Evolutionary conservation across 2,113 vertebrate species (phyloP), one percentile per base, ranked within the genome.

Genomic region (Sprattus sprattus): DNA sequence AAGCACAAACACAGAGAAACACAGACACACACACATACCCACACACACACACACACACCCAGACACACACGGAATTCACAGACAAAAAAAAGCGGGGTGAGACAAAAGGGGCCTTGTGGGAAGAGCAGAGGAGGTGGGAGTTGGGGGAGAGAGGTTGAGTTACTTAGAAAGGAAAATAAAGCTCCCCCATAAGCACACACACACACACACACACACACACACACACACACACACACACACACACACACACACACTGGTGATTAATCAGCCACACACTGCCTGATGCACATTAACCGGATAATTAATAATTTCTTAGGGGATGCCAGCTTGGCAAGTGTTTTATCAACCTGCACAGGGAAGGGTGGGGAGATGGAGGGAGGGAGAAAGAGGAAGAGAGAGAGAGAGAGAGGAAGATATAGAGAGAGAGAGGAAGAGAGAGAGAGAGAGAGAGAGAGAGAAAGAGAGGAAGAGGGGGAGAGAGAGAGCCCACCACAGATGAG

Each of bases 221-320:
- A 75, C 67, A 75, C 67, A 75, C 67, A 75, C 71, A 75, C 71
- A 75, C 71, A 75, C 71, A 75, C 71, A 75, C 71, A 78, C 71
- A 78, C 71, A 78, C 71, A 78, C 71, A 78, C 94, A 93, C 92
- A 91, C 90, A 92, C 95, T 93, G 94, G 96, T 96, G 97, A 97
- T 98, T 98, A 99, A 99, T 98, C 97, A 97, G 96, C 92, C 95
- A 95, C 96, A 96, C 93, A 95, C 95, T 95, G 97, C 95, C 96
- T 96, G 95, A 96, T 96, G 96, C 96, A 96, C 97, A 98, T 99
- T 98, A 99, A 97, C 96, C 95, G 96, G 96, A 96, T 99, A 99
- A 99, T 99, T 98, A 98, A 98, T 99, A 97, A 97, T 97, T 98
- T 98, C 97, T 97, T 97, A 93, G 95, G 96, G 96, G 96, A 97